Evolutionary conservation across 2,888 invertebrate species (phyloP).

Genomic region (Epirrita christyi): DNA sequence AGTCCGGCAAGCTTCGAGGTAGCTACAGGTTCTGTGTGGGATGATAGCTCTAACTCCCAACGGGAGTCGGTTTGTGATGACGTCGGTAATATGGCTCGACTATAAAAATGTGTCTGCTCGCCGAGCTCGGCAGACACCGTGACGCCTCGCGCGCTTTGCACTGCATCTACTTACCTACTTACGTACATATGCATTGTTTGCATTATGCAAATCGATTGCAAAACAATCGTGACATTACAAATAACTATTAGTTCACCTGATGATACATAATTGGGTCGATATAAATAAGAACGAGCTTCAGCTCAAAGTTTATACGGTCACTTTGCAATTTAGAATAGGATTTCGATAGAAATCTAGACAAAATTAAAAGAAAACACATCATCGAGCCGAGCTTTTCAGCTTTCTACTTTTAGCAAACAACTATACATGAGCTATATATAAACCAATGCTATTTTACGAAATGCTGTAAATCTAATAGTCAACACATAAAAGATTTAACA

Average conservation of each 20-base stretch:
- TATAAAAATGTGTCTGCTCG: conserved; percentile 39
- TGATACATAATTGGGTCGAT: conserved; percentile 6
- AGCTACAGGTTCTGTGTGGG: conserved; percentile 20
- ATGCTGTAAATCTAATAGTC: neutral
- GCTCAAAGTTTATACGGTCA: neutral
- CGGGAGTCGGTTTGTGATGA: conserved; percentile 23
- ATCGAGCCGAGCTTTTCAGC: neutral
- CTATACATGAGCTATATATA: conserved; percentile 2
- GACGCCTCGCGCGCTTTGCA: conserved; percentile 32
- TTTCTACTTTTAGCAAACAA: conserved; percentile 5
- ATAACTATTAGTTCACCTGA: conserved; percentile 10
- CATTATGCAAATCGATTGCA: conserved; percentile 20
- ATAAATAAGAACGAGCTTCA: neutral
- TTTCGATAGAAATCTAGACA: neutral
- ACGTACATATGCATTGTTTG: conserved; percentile 26
- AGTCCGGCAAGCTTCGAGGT: conserved; percentile 1
- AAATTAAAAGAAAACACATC: neutral
- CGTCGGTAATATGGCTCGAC: conserved; percentile 28
- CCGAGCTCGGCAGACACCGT: conserved; percentile 31
- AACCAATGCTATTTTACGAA: neutral
- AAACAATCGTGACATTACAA: conserved; percentile 14
- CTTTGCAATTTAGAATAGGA: conserved; percentile 3
- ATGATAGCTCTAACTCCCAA: conserved; percentile 10
- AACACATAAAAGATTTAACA: neutral
- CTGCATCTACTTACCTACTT: conserved; percentile 11